Percentiles rank a stretch among this genome's conserved stretches.
These are phyloP conservation scores for Andrena chrysosceles DNA, from an alignment of 2,888 invertebrate species.

Conservation along the genomic window DNA sequence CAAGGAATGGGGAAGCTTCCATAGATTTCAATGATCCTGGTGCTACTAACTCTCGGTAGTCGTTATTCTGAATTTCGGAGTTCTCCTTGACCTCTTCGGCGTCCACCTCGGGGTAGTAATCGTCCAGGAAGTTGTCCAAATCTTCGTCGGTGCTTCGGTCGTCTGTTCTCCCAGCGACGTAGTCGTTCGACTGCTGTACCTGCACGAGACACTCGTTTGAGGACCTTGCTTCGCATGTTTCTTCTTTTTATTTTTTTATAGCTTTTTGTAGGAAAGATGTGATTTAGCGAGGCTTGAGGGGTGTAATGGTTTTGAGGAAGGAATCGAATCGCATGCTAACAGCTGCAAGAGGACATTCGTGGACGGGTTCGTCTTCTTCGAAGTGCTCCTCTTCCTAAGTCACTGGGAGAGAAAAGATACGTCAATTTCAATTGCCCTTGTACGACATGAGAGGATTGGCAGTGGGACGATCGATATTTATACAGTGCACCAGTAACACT, in stretches of 20 bases:
- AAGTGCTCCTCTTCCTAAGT: background rate
- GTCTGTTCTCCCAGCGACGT: conserved; percentile 28
- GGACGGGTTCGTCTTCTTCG: background rate
- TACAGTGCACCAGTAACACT: conserved; percentile 43
- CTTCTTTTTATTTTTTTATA: too few relatives aligned
- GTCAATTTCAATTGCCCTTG: conserved; percentile 55
- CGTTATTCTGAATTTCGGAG: conserved; percentile 53
- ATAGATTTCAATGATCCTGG: background rate
- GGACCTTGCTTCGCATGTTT: background rate
- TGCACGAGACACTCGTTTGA: background rate
- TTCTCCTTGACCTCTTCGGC: conserved; percentile 53
- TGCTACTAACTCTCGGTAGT: conserved; percentile 66
- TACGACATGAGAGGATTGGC: conserved; percentile 52
- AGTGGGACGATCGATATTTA: conserved; percentile 57
- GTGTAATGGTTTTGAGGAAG: background rate
- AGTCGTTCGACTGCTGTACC: conserved; percentile 24
- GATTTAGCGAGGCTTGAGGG: background rate
- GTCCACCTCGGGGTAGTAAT: conserved; percentile 60
- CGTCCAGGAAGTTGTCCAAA: conserved; percentile 52
- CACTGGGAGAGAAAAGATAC: conserved; percentile 2
- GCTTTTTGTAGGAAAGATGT: background rate
- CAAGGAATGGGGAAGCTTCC: background rate
- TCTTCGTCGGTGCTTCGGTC: conserved; percentile 37
- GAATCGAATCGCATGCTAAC: background rate
- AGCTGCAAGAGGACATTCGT: background rate